These are phyloP conservation scores for Gastrophysa polygoni DNA, from an alignment of 2,888 invertebrate species.

Conservation along the genomic window DNA sequence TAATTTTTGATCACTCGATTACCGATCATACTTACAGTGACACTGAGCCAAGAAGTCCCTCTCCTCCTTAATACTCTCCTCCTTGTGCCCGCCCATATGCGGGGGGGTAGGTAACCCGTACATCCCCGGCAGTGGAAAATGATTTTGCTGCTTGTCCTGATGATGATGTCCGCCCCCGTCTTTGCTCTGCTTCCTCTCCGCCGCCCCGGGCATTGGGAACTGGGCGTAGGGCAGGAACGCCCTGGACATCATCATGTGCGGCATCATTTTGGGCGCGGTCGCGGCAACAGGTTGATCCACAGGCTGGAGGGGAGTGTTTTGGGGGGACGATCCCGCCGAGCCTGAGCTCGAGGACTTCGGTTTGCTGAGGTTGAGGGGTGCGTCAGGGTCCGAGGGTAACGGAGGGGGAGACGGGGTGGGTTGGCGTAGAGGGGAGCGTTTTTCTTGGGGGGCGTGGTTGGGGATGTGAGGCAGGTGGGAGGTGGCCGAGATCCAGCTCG, in stretches of 20 bases:
- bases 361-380: constrained; percentile 88
- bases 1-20: too few species aligned
- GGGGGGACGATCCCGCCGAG: constrained; percentile 63
- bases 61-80: constrained; percentile 62
- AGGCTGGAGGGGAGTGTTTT: constrained; percentile 54
- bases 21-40: constrained; percentile 61
- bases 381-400: constrained; percentile 69
- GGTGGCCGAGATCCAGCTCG: constrained; percentile 69
- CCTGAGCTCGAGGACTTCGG: constrained; percentile 69
- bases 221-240: constrained; percentile 68
- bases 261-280: constrained; percentile 64
- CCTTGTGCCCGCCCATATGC: constrained; percentile 45
- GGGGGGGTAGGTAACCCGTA: constrained; percentile 56
- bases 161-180: constrained; percentile 51
- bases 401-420: constrained; percentile 57
- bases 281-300: constrained; percentile 63
- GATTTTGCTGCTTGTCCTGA: constrained; percentile 53
- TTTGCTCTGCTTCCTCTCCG: constrained; percentile 50
- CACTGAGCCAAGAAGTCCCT: constrained; percentile 68
- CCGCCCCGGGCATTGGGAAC: constrained; percentile 57
- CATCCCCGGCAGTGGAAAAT: constrained; percentile 55
- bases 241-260: constrained; percentile 66
- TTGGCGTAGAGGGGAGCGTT: constrained; percentile 52
- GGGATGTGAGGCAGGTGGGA: constrained; percentile 73
- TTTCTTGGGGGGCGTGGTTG: constrained; percentile 52